Evolutionary conservation across 2,888 invertebrate genomes (phyloP), one percentile per base, ranked within the genome.

Genomic region (Sicus ferrugineus): DNA sequence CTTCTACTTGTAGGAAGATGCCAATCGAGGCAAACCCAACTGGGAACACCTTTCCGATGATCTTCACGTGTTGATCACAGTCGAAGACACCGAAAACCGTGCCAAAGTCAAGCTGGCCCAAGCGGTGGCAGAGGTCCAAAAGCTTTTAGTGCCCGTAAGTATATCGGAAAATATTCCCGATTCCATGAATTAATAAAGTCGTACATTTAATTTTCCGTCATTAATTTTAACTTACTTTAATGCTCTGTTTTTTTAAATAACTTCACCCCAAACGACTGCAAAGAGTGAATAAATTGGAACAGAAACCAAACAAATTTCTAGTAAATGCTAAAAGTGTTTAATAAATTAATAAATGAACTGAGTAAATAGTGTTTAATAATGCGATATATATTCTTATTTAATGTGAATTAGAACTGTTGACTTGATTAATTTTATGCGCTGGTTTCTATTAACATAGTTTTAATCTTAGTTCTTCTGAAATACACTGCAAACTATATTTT

Each of bases 11-110:
- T 88, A 99, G 98, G 99, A 99, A 89, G 98, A 99, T 85, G 93
- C 95, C 82, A 99, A 98, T 88, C 91, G 98, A 85, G 99, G 99
- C 77, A 99, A 99, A 87, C 97, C 98, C 75, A 99, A 99, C 88
- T 99, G 99, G 99, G 99, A 99, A 86, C 99, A 99, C 86, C 88
- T 99, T 84, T 97, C 96, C 79, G 99, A 99, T 85, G 98, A 99
- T 81, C 89, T 99, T 70, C 99, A 99, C 87, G 98, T 99, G 74
- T 89, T 99, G 77, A 93, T 99, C 80, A 98, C 98, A 77, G 98
- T 98, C 31, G 99, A 99, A 87, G 99, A 99, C 86, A 96, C 98
- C 74, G 95, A 97, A 85, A 98, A 98, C 87, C 90, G 99, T 83
- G 97, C 97, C 75, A 93, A 94, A 85, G 87, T 98, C 74, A 98